Percentiles rank a stretch among this genome's conserved stretches.
Conservation (phyloP, 1,140 invertebrate genomes). For the Lordiphosa mommai region DNA sequence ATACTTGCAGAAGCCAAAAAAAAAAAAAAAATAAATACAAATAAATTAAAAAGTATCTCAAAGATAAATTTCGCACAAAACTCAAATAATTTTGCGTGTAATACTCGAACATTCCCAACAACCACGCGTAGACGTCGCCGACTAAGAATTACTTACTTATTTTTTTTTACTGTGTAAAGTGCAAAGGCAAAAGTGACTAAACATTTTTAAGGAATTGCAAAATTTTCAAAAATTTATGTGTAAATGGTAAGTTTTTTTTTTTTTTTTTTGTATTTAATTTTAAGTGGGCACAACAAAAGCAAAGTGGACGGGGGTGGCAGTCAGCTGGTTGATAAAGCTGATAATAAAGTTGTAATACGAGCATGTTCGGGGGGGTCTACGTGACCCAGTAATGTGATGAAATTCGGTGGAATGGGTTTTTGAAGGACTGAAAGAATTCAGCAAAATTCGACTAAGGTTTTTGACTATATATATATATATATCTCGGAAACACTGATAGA, state of each 20-base stretch:
- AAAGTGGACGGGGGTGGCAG: no score
- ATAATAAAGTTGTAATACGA: no score
- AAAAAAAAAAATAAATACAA: neutral
- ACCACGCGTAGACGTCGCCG: neutral
- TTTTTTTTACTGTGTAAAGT: neutral
- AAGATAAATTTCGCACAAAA: no score
- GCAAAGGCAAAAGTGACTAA: neutral
- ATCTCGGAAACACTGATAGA: no score
- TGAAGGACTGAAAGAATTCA: no score
- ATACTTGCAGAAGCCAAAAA: constrained; percentile 23
- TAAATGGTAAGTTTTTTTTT: constrained; percentile 56
- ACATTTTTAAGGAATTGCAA: constrained; percentile 20
- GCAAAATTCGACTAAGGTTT: no score
- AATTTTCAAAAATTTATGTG: constrained; percentile 51
- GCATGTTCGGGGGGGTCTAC: no score
- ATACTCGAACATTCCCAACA: constrained; percentile 15
- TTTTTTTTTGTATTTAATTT: neutral
- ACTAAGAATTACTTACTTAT: neutral
- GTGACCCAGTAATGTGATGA: no score
- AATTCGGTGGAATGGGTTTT: no score
- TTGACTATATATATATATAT: no score
- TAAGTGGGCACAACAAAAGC: no score
- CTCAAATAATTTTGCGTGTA: neutral
- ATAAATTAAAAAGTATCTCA: neutral
- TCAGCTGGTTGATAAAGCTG: no score